These are phyloP conservation scores for Felis chaus DNA, from an alignment of 2,113 vertebrate genomes.

Conservation along the genomic window DNA sequence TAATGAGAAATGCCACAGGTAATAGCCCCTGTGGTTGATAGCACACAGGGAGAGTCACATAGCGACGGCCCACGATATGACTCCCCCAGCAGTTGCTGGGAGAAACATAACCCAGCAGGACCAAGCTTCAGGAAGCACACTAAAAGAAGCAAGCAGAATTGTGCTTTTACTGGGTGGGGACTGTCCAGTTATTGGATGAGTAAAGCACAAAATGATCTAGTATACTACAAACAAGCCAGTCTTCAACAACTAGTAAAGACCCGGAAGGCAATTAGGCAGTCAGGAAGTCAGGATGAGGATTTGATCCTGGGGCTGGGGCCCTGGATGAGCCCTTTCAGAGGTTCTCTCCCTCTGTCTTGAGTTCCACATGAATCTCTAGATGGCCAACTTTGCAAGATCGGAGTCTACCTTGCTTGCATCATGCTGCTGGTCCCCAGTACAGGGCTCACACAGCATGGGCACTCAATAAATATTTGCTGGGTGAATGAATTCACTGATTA, in stretches of 20 bases:
- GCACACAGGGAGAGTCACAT: neutral
- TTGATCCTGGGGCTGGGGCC: neutral
- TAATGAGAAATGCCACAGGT: neutral
- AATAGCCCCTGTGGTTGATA: neutral
- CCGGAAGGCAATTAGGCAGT: neutral
- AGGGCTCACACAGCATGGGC: neutral
- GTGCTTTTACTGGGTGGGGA: neutral
- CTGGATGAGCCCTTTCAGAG: neutral
- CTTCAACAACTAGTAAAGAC: neutral
- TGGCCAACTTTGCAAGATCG: neutral
- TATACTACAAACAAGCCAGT: neutral
- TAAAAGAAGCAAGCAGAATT: neutral
- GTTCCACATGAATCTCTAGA: neutral
- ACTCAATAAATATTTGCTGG: neutral
- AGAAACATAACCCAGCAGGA: neutral
- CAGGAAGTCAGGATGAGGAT: neutral
- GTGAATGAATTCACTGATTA: constrained; percentile 21
- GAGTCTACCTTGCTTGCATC: neutral
- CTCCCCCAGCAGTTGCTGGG: neutral
- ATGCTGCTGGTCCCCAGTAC: neutral
- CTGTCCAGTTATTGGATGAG: neutral
- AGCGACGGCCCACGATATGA: neutral
- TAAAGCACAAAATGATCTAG: neutral
- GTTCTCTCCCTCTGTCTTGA: neutral
- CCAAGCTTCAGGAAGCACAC: neutral